phyloP scores from a whole-genome alignment of 2,797 vertebrate species.

The Enteromius anoplus region DNA sequence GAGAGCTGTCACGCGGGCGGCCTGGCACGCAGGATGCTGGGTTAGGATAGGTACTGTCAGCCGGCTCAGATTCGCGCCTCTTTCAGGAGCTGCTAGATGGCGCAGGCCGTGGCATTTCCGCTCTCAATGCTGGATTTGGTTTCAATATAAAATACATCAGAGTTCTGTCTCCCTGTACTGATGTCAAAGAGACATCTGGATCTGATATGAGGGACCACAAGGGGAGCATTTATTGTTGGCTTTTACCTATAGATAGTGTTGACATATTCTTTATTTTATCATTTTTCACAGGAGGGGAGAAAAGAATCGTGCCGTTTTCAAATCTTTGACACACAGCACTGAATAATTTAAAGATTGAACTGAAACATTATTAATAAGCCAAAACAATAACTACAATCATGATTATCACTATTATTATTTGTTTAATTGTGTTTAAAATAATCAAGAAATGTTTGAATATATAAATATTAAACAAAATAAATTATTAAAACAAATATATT shows the following conservation, averaged over 20 bases:
- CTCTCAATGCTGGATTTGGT: constrained; percentile 48
- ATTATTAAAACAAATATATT: background rate
- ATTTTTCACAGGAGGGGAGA: constrained; percentile 30
- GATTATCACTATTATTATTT: background rate
- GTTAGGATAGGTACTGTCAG: constrained; percentile 60
- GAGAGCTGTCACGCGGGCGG: constrained; percentile 64
- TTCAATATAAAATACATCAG: constrained; percentile 44
- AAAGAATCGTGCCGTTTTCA: background rate
- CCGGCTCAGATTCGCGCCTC: constrained; percentile 30
- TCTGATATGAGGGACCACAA: constrained; percentile 43
- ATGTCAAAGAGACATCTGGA: constrained; percentile 45
- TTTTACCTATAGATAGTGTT: constrained; percentile 45
- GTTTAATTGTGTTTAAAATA: background rate
- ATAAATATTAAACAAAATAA: background rate
- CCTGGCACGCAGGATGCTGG: constrained; percentile 55
- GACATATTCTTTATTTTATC: constrained; percentile 41
- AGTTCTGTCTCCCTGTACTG: constrained; percentile 25
- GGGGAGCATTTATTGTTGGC: constrained; percentile 42
- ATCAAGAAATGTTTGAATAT: background rate
- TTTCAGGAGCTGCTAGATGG: constrained; percentile 44
- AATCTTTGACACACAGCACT: constrained; percentile 4
- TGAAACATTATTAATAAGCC: background rate
- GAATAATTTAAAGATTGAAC: background rate
- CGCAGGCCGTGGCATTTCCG: constrained; percentile 55
- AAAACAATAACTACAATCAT: background rate